These are phyloP conservation scores for Palaemon carinicauda DNA, from an alignment of 1,140 invertebrate genomes.

Conservation along the genomic window DNA sequence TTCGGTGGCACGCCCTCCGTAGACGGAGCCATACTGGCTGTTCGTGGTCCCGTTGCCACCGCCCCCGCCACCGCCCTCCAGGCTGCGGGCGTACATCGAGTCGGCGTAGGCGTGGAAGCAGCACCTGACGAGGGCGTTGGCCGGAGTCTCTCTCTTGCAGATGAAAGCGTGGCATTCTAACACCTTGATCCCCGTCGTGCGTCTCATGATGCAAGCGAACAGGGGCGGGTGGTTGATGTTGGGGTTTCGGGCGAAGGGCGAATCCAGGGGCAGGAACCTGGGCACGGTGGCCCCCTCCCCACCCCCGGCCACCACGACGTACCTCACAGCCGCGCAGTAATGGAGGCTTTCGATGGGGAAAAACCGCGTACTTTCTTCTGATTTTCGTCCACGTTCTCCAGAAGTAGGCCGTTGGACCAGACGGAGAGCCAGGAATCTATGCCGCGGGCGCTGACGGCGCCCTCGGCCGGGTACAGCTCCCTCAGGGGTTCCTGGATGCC, in stretches of 20 bases:
- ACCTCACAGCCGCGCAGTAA: slow-evolving; percentile 96
- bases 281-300: slow-evolving; percentile 70
- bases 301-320: slow-evolving; percentile 69
- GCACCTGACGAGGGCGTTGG: slow-evolving; percentile 88
- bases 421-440: slow-evolving; percentile 98
- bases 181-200: slow-evolving; percentile 98
- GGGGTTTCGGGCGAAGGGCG: slow-evolving; percentile 89
- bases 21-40: slow-evolving; percentile 56
- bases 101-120: slow-evolving; percentile 96
- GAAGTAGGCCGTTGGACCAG: slow-evolving; percentile 93
- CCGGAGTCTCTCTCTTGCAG: slow-evolving; percentile 93
- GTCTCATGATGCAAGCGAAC: slow-evolving; percentile 93
- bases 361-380: slow-evolving; percentile 94
- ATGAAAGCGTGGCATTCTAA: slow-evolving; percentile 99
- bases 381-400: slow-evolving; percentile 97
- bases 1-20: slow-evolving; percentile 55
- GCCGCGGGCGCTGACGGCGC: slow-evolving; percentile 75
- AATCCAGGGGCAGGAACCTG: slow-evolving; percentile 94
- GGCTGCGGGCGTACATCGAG: slow-evolving; percentile 83
- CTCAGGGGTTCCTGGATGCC: slow-evolving; percentile 97
- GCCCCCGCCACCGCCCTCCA: slow-evolving; percentile 63
- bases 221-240: slow-evolving; percentile 90
- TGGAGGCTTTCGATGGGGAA: slow-evolving; percentile 97
- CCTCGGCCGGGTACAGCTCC: slow-evolving; percentile 94
- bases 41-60: too few relatives aligned